Evolutionary conservation across 2,797 vertebrate genomes (phyloP), one percentile per base, ranked within the genome.

Genomic region (Syngnathus acus): DNA sequence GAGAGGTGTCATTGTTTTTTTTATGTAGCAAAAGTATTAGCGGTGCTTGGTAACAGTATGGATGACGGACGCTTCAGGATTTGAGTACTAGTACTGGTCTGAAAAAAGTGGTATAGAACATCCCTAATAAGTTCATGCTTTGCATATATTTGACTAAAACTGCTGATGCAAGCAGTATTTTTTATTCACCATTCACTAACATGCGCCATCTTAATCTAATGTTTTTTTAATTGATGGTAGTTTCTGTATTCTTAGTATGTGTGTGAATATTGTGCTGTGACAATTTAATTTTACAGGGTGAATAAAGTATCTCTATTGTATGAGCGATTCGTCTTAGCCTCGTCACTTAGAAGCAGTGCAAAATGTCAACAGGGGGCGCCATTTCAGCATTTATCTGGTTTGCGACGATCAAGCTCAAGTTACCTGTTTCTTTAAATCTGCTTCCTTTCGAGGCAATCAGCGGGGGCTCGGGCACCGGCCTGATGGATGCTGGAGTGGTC

Each of bases 381-480:
- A 50, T 38, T 64, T 48, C 45, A 50, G 7, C 43, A 50, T 17
- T 19, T 17, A 64, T 37, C 60, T 45, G 21, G 1, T 45, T 7
- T 16, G 6, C 14, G 16, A 53, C 17, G 17, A 42, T 17, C 37
- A 54, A 23, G 47, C 13, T 42, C 8, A 48, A 32, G 40, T 73
- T 76, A 87, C 87, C 84, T 76, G 78, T 59, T 58, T 75, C 69
- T 66, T 57, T 65, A 7, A 68, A 8, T n/a, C 9, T 72, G 64
- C 11, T 4, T 50, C 67, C 78, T 0, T 72, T 40, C 2, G 82
- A 79, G 53, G 75, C 62, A 0, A 67, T 78, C 50, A 85, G 65
- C 0, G 88, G 87, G 1, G 88, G 87, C 50, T 83, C 77, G 16
- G 87, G 81, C 8, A 88, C 75, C 0, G 88, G 84, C 42, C 70